These are phyloP conservation scores for Macrotis lagotis DNA, from an alignment of 2,113 vertebrate species.

Conservation along the genomic window DNA sequence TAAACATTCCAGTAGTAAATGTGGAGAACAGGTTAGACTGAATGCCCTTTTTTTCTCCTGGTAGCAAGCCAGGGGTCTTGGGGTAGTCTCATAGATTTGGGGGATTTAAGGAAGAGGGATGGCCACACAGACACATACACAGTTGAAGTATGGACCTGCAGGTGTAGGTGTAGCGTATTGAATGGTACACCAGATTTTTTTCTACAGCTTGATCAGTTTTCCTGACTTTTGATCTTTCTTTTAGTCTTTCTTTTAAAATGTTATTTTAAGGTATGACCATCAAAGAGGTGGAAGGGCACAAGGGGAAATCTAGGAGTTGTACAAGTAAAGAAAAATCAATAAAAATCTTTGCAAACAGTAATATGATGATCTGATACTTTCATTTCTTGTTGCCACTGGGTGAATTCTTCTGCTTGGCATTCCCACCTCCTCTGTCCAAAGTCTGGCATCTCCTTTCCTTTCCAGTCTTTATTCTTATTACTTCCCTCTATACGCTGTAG, in stretches of 20 bases:
- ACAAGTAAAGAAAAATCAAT: not conserved
- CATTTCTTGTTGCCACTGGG: not conserved
- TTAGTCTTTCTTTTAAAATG: not conserved
- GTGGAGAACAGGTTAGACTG: constrained; percentile 40
- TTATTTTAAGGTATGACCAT: not conserved
- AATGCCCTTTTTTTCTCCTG: not conserved
- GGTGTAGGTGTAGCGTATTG: not conserved
- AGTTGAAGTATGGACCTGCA: not conserved
- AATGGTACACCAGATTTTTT: not conserved
- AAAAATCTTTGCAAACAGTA: not conserved
- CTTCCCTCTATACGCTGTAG: not conserved
- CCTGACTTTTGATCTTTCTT: not conserved
- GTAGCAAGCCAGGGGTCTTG: not conserved
- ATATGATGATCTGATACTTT: not conserved
- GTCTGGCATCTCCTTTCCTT: not conserved
- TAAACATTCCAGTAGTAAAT: not conserved
- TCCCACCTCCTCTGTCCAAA: not conserved
- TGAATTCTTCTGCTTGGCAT: not conserved
- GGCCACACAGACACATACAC: no score
- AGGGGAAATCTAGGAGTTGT: not conserved
- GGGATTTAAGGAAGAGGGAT: not conserved
- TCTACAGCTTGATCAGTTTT: not conserved
- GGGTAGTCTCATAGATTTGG: not conserved
- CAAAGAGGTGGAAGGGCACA: not conserved
- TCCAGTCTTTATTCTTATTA: not conserved